Evolutionary conservation across 1,140 invertebrate species (phyloP).

Genomic region (Ceratina japonica): DNA sequence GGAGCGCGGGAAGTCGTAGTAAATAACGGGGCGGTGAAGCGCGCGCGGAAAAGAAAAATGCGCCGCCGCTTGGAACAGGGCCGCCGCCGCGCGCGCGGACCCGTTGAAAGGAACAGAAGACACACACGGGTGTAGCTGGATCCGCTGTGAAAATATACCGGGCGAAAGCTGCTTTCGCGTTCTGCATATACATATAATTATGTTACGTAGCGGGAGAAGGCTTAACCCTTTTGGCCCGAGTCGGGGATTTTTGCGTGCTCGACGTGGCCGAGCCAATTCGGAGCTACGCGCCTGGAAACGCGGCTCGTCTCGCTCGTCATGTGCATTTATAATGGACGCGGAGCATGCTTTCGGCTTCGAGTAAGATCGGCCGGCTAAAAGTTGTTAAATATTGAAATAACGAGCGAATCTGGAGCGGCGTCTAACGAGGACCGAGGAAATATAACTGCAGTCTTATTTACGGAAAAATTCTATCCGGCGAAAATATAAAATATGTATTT

Average conservation of each 20-base stretch:
- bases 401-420: background rate
- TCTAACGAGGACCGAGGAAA: no score
- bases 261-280: slow-evolving; percentile 29
- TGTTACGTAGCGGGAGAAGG: slow-evolving; percentile 17
- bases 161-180: slow-evolving; percentile 4
- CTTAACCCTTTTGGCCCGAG: slow-evolving; percentile 10
- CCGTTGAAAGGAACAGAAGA: slow-evolving; percentile 27
- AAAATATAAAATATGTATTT: background rate
- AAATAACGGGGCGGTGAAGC: slow-evolving; percentile 3
- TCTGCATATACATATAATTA: slow-evolving; percentile 19
- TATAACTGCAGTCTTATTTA: no score
- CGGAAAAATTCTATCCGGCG: background rate
- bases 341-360: no score
- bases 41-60: slow-evolving; percentile 7
- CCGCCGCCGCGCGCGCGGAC: slow-evolving; percentile 4
- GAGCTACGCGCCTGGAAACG: background rate
- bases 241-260: slow-evolving; percentile 6
- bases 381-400: slow-evolving; percentile 2
- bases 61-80: slow-evolving; percentile 12
- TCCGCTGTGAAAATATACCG: slow-evolving; percentile 25
- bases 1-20: background rate
- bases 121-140: slow-evolving; percentile 2
- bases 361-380: background rate
- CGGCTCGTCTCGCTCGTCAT: no score
- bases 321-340: no score